phyloP scores from a whole-genome alignment of 2,888 invertebrate species.

The Dryocosmus kuriphilus region DNA sequence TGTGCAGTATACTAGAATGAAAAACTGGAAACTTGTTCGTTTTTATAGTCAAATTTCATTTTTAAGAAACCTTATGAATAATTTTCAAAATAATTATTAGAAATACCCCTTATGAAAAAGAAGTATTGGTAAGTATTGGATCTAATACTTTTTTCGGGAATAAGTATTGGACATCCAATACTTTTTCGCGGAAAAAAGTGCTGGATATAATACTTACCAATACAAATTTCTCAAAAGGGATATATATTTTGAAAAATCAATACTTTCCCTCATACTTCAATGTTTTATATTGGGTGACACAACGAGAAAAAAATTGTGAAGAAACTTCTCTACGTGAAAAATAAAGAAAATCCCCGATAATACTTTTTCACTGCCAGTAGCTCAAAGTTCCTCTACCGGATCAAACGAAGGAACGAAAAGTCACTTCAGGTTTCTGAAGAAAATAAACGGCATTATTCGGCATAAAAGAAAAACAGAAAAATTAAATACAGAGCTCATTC shows the following conservation, averaged over 20 bases:
- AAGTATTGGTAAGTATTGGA: too few species aligned
- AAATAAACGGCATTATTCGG: constrained; percentile 11
- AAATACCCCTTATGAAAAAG: too few species aligned
- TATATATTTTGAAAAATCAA: too few species aligned
- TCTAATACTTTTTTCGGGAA: too few species aligned
- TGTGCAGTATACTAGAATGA: not conserved
- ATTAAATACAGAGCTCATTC: not conserved
- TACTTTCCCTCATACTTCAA: not conserved
- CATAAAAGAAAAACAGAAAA: constrained; percentile 6
- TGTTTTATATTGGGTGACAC: constrained; percentile 17
- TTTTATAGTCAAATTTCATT: not conserved
- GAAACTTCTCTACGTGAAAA: not conserved
- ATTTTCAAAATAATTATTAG: not conserved
- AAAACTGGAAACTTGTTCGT: not conserved
- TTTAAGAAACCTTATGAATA: not conserved
- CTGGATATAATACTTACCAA: too few species aligned
- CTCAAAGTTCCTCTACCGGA: constrained; percentile 4
- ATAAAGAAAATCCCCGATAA: constrained; percentile 18
- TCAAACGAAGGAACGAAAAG: constrained; percentile 6
- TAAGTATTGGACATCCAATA: too few species aligned
- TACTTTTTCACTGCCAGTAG: not conserved
- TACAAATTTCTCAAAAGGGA: too few species aligned
- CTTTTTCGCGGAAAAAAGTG: too few species aligned
- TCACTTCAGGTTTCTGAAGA: constrained; percentile 16
- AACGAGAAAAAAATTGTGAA: not conserved